Conservation (phyloP, 2,113 vertebrate genomes). For the Podarcis raffonei region DNA sequence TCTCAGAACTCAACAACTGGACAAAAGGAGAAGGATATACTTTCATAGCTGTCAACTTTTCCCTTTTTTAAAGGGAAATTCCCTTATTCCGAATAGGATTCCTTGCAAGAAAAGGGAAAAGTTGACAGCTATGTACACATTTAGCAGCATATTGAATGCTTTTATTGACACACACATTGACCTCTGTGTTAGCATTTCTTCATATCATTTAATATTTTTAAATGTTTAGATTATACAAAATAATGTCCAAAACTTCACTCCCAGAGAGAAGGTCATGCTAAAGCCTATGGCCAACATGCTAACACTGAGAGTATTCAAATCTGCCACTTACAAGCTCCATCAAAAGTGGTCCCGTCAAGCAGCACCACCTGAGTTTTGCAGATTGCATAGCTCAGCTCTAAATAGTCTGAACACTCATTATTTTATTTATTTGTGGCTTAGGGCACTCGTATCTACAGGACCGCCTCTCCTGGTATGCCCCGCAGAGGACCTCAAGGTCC, state of each 20-base stretch:
- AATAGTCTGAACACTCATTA: not conserved
- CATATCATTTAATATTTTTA: not conserved
- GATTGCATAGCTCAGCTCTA: not conserved
- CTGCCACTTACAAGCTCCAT: not conserved
- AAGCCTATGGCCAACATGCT: not conserved
- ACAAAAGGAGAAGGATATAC: not conserved
- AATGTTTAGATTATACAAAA: not conserved
- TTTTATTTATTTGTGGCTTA: no score
- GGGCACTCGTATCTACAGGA: no score
- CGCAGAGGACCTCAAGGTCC: no score
- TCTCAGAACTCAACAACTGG: not conserved
- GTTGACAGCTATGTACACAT: no score
- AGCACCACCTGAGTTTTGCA: not conserved
- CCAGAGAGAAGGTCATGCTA: not conserved
- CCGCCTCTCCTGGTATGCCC: no score
- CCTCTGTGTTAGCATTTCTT: not conserved
- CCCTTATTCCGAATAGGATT: no score
- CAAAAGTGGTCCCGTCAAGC: not conserved
- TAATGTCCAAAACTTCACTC: not conserved
- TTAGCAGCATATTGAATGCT: not conserved
- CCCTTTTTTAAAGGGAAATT: no score
- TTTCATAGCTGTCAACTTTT: no score
- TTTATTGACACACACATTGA: not conserved
- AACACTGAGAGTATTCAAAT: not conserved
- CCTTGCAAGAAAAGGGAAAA: no score